These are phyloP conservation scores for Barypeithes pellucidus DNA, from an alignment of 2,888 invertebrate species.

Conservation along the genomic window DNA sequence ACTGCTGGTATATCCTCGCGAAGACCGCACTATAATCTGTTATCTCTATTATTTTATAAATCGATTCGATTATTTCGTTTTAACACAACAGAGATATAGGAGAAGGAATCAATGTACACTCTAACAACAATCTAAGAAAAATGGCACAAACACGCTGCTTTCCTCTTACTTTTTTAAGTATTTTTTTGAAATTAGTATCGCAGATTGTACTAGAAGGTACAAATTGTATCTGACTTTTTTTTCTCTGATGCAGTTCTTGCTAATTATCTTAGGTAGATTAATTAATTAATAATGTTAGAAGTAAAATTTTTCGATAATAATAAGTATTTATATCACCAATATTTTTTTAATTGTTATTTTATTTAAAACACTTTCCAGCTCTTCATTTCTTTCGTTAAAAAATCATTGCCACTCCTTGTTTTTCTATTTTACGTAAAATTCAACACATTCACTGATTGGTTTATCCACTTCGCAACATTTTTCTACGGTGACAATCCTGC, in stretches of 20 bases:
- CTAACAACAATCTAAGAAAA: too few relatives aligned
- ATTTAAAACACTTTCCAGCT: constrained; percentile 40
- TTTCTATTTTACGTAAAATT: background rate
- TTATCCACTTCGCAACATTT: background rate
- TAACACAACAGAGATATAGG: background rate
- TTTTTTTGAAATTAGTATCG: too few relatives aligned
- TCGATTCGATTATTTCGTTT: background rate
- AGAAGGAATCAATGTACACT: background rate
- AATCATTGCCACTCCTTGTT: background rate
- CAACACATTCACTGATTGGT: background rate
- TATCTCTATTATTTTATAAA: background rate
- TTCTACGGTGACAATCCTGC: background rate
- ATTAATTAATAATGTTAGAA: too few relatives aligned
- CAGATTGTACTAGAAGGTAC: too few relatives aligned
- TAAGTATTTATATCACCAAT: background rate
- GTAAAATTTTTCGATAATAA: too few relatives aligned
- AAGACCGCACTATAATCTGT: background rate
- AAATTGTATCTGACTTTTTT: too few relatives aligned
- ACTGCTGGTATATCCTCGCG: background rate
- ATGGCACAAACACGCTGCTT: too few relatives aligned
- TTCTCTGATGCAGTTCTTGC: too few relatives aligned
- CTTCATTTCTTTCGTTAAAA: constrained; percentile 22
- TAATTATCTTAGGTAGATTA: too few relatives aligned
- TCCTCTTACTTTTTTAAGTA: too few relatives aligned
- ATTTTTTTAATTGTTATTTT: background rate